Evolutionary conservation across 1,140 invertebrate genomes (phyloP).

Genomic region (Drosophila nebulosa): DNA sequence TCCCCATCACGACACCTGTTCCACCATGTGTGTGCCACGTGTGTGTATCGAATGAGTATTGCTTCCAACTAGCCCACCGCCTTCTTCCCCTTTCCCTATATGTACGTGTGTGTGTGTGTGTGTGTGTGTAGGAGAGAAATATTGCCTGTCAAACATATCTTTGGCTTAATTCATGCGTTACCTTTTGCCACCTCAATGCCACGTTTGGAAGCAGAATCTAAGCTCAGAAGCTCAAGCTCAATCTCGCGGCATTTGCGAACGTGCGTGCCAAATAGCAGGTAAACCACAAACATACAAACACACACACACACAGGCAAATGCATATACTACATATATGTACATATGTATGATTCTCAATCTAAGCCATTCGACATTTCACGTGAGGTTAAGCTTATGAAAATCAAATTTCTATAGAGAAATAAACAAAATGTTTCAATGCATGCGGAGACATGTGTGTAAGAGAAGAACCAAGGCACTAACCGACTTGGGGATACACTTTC

Average conservation of each 20-base stretch:
- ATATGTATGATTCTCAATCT: conserved; percentile 6
- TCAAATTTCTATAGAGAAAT: conserved; percentile 49
- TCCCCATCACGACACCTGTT: too few species aligned
- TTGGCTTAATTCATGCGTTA: conserved; percentile 56
- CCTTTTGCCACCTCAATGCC: conserved; percentile 9
- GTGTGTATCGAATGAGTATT: background rate
- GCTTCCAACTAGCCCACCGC: background rate
- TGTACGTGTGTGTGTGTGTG: background rate
- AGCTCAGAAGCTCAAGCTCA: conserved; percentile 4
- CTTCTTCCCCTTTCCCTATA: background rate
- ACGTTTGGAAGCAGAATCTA: conserved; percentile 2
- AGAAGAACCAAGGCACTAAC: too few species aligned
- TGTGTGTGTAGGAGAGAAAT: conserved; percentile 21
- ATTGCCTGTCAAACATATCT: conserved; percentile 59
- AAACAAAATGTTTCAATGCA: conserved; percentile 14
- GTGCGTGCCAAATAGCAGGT: conserved; percentile 35
- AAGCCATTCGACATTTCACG: conserved; percentile 51
- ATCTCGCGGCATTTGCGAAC: conserved; percentile 49
- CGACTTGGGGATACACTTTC: background rate
- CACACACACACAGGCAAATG: background rate
- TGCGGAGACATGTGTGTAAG: background rate
- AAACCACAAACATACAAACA: conserved; percentile 41
- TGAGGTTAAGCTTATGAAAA: conserved; percentile 55
- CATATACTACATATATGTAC: background rate
- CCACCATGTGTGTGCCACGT: background rate